phyloP scores from a whole-genome alignment of 2,888 invertebrate species.

The Brachynemurus nebulosus region DNA sequence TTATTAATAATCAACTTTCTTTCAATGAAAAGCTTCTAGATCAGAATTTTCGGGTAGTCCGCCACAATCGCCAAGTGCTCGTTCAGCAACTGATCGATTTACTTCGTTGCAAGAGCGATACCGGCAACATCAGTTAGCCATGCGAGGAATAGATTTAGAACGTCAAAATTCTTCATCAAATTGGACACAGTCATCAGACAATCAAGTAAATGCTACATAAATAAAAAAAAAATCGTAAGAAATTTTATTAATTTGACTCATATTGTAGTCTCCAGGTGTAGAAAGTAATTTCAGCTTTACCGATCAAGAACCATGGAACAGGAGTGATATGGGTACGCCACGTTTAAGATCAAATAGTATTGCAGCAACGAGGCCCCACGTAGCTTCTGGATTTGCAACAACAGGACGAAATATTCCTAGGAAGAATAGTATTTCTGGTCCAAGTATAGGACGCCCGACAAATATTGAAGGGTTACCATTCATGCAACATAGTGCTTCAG shows the following conservation, averaged over 20 bases:
- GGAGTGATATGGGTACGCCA: too few relatives aligned
- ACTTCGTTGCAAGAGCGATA: slow-evolving; percentile 40
- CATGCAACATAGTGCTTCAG: slow-evolving; percentile 34
- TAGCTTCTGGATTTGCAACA: slow-evolving; percentile 3
- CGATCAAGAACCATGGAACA: slow-evolving; percentile 29
- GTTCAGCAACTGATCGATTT: too few relatives aligned
- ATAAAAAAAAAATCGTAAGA: neutral
- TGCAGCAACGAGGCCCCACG: slow-evolving; percentile 24
- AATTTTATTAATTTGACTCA: neutral
- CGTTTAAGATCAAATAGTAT: slow-evolving; percentile 29
- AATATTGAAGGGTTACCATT: neutral
- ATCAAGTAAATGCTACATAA: neutral
- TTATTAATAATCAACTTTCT: slow-evolving; percentile 8
- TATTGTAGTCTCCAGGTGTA: slow-evolving; percentile 28
- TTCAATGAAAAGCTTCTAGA: slow-evolving; percentile 23
- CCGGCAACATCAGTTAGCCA: slow-evolving; percentile 40
- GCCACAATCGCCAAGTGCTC: slow-evolving; percentile 16
- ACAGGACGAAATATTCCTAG: neutral
- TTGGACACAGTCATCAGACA: neutral
- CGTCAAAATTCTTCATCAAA: neutral
- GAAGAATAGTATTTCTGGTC: neutral
- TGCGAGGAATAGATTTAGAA: slow-evolving; percentile 28
- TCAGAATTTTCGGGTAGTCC: slow-evolving; percentile 24
- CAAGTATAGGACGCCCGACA: neutral
- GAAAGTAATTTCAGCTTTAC: slow-evolving; percentile 34